phyloP scores from a whole-genome alignment of 2,797 vertebrate genomes.

The Falco peregrinus region DNA sequence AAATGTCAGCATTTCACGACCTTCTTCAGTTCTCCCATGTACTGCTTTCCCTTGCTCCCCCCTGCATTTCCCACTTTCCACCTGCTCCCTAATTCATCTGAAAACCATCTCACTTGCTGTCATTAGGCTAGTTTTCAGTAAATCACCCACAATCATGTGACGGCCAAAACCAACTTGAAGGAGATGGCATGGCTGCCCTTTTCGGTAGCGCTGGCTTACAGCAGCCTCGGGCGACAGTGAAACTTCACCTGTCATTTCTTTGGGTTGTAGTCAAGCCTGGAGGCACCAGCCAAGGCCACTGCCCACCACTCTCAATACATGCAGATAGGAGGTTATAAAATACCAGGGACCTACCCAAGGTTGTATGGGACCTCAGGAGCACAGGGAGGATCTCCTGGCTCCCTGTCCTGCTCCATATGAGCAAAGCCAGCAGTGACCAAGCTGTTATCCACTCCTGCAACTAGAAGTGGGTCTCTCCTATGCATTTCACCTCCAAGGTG shows the following conservation, averaged over 20 bases:
- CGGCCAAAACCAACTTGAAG: background rate
- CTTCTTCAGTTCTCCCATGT: background rate
- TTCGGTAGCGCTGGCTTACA: background rate
- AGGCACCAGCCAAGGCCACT: background rate
- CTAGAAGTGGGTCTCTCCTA: background rate
- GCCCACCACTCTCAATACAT: background rate
- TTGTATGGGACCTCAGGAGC: background rate
- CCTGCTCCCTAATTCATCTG: background rate
- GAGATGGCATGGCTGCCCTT: rapidly evolving
- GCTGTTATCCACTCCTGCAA: background rate
- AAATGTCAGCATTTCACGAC: background rate
- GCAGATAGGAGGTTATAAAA: background rate
- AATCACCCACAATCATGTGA: background rate
- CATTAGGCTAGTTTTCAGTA: background rate
- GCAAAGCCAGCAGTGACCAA: background rate
- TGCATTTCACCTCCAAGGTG: rapidly evolving
- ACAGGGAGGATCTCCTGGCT: background rate
- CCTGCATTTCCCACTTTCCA: background rate
- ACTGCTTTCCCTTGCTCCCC: background rate
- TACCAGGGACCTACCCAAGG: background rate
- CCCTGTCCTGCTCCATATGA: rapidly evolving
- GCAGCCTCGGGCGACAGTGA: background rate
- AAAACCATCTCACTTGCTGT: rapidly evolving
- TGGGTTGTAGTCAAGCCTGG: background rate
- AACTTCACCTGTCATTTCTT: background rate